phyloP scores from a whole-genome alignment of 2,797 vertebrate species.

The Bradypodion pumilum region DNA sequence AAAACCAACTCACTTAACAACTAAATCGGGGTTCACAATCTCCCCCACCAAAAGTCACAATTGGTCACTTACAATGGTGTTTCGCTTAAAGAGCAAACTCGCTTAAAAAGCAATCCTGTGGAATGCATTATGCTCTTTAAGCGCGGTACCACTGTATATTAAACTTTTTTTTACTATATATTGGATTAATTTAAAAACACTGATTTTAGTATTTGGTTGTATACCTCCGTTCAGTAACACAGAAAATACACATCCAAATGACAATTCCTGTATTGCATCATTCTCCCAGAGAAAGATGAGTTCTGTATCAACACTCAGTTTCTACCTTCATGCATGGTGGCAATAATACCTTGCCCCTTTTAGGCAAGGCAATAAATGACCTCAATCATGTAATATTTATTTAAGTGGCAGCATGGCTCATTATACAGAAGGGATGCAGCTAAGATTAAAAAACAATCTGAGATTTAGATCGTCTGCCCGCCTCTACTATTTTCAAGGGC shows the following conservation, averaged over 20 bases:
- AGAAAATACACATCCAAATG: slow-evolving; percentile 29
- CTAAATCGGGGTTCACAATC: no score
- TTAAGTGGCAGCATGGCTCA: not conserved
- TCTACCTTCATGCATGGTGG: slow-evolving; percentile 5
- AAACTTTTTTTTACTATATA: slow-evolving; percentile 27
- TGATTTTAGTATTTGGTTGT: slow-evolving; percentile 33
- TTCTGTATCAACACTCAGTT: slow-evolving; percentile 37
- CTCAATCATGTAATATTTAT: not conserved
- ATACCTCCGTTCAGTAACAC: slow-evolving; percentile 14
- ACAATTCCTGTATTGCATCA: slow-evolving; percentile 22
- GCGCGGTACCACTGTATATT: no score
- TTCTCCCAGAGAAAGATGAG: slow-evolving; percentile 34
- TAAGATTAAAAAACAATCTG: slow-evolving; percentile 9
- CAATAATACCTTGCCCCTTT: slow-evolving; percentile 12
- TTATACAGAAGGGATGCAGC: not conserved
- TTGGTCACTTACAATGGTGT: no score
- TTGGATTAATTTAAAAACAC: slow-evolving; percentile 43
- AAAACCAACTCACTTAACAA: no score
- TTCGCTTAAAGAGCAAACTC: no score
- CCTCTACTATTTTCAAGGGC: not conserved
- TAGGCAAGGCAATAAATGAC: slow-evolving; percentile 22
- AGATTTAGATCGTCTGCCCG: not conserved
- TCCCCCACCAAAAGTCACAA: no score
- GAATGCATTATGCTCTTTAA: no score
- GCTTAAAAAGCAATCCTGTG: no score